Evolutionary conservation across 2,888 invertebrate species (phyloP).

Genomic region (Aspidapion aeneum): DNA sequence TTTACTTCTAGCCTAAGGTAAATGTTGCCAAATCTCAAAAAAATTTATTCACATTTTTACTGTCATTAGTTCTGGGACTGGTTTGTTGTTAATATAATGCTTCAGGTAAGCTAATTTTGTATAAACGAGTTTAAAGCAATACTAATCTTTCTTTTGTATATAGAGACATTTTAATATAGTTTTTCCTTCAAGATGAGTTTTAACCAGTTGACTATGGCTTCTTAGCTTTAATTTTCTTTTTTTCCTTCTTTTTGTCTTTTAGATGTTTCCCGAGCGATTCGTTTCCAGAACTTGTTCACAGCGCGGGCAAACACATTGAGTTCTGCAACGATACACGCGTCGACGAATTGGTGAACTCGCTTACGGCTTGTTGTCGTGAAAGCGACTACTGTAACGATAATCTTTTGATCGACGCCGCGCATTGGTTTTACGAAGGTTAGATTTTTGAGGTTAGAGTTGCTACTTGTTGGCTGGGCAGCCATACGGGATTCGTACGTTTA

Average conservation of each 20-base stretch:
- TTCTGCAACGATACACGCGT: conserved; percentile 37
- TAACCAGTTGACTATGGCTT: not conserved
- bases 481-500: not conserved
- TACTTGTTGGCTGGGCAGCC: not conserved
- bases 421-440: conserved; percentile 17
- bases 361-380: conserved; percentile 57
- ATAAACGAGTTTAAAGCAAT: too few relatives aligned
- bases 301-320: conserved; percentile 33
- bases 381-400: conserved; percentile 68
- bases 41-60: too few relatives aligned
- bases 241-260: conserved; percentile 29
- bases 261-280: conserved; percentile 37
- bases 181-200: too few relatives aligned
- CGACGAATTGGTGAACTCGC: conserved; percentile 29
- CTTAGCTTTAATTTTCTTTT: conserved; percentile 1
- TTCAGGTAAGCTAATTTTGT: too few relatives aligned
- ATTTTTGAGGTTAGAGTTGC: conserved; percentile 3
- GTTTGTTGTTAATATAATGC: too few relatives aligned
- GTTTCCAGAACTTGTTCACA: conserved; percentile 33
- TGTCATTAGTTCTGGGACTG: too few relatives aligned
- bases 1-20: too few relatives aligned
- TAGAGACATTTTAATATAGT: too few relatives aligned
- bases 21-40: too few relatives aligned
- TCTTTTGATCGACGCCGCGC: not conserved
- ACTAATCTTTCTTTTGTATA: too few relatives aligned